phyloP scores from a whole-genome alignment of 2,113 vertebrate species.

The Prolemur simus region DNA sequence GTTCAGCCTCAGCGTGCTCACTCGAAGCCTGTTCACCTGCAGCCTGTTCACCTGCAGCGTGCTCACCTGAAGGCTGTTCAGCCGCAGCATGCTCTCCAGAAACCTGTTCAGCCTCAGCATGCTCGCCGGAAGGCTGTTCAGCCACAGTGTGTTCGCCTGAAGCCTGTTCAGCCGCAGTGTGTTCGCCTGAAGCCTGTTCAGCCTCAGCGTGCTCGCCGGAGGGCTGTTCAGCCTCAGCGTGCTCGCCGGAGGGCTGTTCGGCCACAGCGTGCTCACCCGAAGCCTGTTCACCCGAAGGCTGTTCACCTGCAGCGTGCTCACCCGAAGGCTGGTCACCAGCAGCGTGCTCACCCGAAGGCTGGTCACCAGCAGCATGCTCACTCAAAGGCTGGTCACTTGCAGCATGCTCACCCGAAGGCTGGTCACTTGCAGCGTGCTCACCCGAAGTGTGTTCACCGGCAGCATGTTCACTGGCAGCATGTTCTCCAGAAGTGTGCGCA shows the following conservation, averaged over 20 bases:
- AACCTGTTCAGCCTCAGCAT: fast-evolving
- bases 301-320: background rate
- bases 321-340: background rate
- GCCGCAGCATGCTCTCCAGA: background rate
- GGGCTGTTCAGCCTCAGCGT: background rate
- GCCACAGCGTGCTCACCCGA: background rate
- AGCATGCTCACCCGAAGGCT: background rate
- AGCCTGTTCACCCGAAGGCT: background rate
- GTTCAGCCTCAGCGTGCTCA: background rate
- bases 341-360: fast-evolving
- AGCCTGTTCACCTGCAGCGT: too few species aligned
- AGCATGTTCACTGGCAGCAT: background rate
- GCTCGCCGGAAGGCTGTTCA: background rate
- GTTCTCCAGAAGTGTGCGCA: background rate
- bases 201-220: background rate
- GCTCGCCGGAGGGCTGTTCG: background rate
- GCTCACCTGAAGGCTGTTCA: background rate
- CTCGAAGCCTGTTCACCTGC: background rate
- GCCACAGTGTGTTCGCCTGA: background rate
- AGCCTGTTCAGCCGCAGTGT: background rate
- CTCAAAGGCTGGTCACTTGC: background rate
- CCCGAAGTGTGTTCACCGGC: background rate
- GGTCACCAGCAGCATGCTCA: background rate
- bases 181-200: background rate
- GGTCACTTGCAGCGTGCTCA: fast-evolving